Base-by-base conservation (phyloP, 2,113 vertebrate genomes). In the Indicator maculatus region DNA sequence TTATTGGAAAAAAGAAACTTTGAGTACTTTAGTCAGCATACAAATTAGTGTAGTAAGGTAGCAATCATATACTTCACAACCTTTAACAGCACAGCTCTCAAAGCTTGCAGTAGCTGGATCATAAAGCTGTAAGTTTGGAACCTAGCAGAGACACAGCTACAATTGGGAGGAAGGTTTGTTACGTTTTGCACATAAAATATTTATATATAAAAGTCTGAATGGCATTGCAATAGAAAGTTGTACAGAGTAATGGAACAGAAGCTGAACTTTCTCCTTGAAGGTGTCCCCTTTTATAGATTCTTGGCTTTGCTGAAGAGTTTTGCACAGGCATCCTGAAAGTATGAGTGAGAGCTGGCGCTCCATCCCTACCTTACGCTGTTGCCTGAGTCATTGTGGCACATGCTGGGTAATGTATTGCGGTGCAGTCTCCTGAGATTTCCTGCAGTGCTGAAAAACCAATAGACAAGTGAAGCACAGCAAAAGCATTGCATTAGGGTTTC, bases 341-440 rank as follows among this genome's bases (percentile, higher is more conserved):
- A 71, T 0, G 6, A 39, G 76, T 4, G 52, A 47, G 91, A 91
- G 88, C 89, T 96, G 96, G 91, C 83, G 1, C 70, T 93, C 44
- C 44, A 33, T 63, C n/a, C 81, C 45, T 9, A 41, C 4, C 88
- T 95, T 85, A 15, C 19, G 79, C 91, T 93, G 91, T 1, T 93
- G 89, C 58, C 91, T 93, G 93, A 96, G 87, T 97, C 94, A 96
- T 6, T 95, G 95, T 65, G 12, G 90, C 83, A 90, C 90, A 82
- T 21, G 78, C 86, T 92, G 90, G 86, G 66, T 70, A 47, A 44
- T n/a, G 1, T 2, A 59, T 88, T 90, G 90, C 92, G 89, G 90
- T 76, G 83, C 93, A 59, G 83, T 6, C 91, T 78, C 72, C 10
- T 30, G 82, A 65, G 79, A 58, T 11, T 11, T 80, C 91, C 93